Base-by-base conservation (phyloP, 1,140 invertebrate genomes). In the Potamilus streckersoni region DNA sequence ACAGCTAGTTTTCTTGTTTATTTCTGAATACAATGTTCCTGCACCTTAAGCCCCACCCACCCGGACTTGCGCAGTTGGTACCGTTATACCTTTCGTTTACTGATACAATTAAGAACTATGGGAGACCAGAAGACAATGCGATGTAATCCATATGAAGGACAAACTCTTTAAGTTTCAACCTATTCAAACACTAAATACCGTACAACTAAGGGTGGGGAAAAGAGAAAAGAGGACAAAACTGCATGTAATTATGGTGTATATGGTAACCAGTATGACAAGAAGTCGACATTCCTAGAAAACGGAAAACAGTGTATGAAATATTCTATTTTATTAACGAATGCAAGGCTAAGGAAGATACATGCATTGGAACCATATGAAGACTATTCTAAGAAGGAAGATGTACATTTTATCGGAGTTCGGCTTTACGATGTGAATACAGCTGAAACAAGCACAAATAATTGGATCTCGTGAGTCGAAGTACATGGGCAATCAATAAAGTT, bases 41-140 rank as follows among this genome's bases (percentile, higher is more conserved):
- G 23, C 23, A 1, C 23, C 23, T 23, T 23, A 23, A 23, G 23
- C 23, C 2, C 23, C 23, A 23, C 23, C 23, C 23, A 23, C 23
- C 23, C 2, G 23, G 23, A 23, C n/a, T 23, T 23, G 23, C 23
- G 23, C 23, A 23, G 2, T 23, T 23, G 23, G 23, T 23, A 23
- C 23, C 23, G 23, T 23, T 23, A 23, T 23, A 23, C 23, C 23
- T 23, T 23, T 23, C 0, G n/a, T n/a, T 23, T 23, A 23, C 23
- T 23, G 17, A 19, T 8, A 58, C 77, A 79, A 61, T 66, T 57
- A 59, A 62, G 71, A 57, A 61, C 38, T 12, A 81, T 75, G 72
- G n/a, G 17, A 19, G 16, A 14, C 20, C 16, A 23, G 60, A 38
- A 20, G 23, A 59, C 11, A 4, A 4, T 16, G 38, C 62, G 27